phyloP scores from a whole-genome alignment of 2,113 vertebrate genomes.

The Coracopsis vasa region DNA sequence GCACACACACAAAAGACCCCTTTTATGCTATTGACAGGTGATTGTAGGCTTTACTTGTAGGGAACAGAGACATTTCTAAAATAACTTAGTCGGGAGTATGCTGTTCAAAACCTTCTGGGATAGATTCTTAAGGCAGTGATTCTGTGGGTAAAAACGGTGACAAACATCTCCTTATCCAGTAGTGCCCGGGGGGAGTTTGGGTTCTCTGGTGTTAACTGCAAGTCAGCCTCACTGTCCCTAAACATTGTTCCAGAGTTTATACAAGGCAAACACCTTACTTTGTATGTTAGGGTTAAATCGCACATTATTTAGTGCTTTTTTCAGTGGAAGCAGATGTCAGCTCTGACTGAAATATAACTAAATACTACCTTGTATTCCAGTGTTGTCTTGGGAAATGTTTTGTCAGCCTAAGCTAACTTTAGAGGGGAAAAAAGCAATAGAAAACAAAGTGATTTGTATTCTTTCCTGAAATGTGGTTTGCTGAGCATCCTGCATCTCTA shows the following conservation, averaged over 20 bases:
- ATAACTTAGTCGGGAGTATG: background rate
- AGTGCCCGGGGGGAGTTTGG: background rate
- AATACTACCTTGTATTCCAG: background rate
- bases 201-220: background rate
- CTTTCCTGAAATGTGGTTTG: slow-evolving; percentile 9
- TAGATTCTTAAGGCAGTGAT: background rate
- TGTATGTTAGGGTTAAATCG: background rate
- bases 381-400: background rate
- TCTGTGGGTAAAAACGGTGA: background rate
- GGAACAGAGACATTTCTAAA: background rate
- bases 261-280: background rate
- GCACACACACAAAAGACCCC: background rate
- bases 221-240: background rate
- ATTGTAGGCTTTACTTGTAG: background rate
- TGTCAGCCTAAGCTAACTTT: background rate
- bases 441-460: slow-evolving; percentile 34
- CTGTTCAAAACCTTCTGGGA: background rate
- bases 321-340: background rate
- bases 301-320: background rate
- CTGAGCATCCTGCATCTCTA: slow-evolving; percentile 30
- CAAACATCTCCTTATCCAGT: background rate
- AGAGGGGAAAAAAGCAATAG: background rate
- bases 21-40: background rate
- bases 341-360: background rate
- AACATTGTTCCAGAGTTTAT: background rate